A percentile compares a stretch with the other conserved stretches of the same genome.
Evolutionary conservation across 2,113 vertebrate genomes (phyloP).

Genomic region (Nanorana parkeri): DNA sequence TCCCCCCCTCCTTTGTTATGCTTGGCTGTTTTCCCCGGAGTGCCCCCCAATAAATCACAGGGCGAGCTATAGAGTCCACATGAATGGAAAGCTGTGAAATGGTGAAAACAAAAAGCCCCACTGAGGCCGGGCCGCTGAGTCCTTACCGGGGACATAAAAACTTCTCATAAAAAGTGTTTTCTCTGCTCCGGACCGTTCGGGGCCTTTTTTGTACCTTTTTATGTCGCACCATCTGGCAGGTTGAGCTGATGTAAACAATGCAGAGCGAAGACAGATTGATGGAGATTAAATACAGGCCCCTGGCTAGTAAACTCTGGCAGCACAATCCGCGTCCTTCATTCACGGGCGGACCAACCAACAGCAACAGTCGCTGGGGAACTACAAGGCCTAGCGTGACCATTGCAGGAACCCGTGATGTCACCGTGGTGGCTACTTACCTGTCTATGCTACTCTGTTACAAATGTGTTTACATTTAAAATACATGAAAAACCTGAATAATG

Average conservation of each 20-base stretch:
- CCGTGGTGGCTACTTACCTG: too few species aligned
- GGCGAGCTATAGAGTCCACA: neutral
- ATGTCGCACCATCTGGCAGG: conserved; percentile 5
- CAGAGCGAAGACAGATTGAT: neutral
- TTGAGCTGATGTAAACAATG: conserved; percentile 5
- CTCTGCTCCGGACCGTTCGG: neutral
- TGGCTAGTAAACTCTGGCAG: neutral
- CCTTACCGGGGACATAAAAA: conserved; percentile 11
- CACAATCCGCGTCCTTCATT: neutral
- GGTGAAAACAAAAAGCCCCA: neutral
- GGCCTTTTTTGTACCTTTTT: neutral
- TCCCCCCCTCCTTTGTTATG: neutral
- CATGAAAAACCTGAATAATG: too few species aligned
- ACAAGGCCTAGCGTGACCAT: too few species aligned
- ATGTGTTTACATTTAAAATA: too few species aligned
- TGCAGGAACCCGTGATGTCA: too few species aligned
- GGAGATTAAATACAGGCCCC: neutral
- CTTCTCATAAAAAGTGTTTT: conserved; percentile 23
- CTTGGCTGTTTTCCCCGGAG: neutral
- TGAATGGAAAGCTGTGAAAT: conserved; percentile 18
- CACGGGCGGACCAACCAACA: neutral
- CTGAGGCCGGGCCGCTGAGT: too few species aligned
- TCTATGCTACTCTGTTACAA: too few species aligned
- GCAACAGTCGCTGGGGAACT: neutral
- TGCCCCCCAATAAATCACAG: conserved; percentile 2